Conservation (phyloP, 2,797 vertebrate species). For the Meda fulgida region DNA sequence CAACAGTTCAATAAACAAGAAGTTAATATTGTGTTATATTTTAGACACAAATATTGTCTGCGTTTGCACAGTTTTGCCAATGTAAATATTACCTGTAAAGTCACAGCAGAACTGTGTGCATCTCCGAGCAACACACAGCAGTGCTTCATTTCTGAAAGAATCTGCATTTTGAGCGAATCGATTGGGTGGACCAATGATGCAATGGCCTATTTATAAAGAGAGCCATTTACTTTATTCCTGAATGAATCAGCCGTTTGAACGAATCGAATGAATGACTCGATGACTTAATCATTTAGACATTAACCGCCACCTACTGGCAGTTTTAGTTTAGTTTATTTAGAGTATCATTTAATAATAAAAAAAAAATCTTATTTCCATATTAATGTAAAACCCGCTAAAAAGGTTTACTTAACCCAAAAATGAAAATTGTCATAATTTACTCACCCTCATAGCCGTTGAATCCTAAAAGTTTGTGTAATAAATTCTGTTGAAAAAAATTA, state of each 20-base stretch:
- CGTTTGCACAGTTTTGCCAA: neutral
- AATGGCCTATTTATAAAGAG: neutral
- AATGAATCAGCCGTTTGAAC: too few relatives aligned
- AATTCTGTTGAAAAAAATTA: too few relatives aligned
- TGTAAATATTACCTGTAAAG: too few relatives aligned
- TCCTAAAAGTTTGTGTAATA: too few relatives aligned
- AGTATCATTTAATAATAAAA: too few relatives aligned
- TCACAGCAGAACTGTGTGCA: neutral
- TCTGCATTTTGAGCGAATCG: neutral
- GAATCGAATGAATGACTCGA: neutral
- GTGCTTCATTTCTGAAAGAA: neutral
- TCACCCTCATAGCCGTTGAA: too few relatives aligned
- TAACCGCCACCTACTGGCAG: neutral
- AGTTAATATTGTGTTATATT: neutral
- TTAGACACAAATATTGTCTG: neutral
- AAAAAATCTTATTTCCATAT: too few relatives aligned
- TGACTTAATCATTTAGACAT: neutral
- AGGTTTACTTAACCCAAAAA: neutral
- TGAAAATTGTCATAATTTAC: too few relatives aligned
- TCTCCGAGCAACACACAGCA: neutral
- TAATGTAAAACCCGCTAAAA: neutral
- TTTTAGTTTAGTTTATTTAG: neutral
- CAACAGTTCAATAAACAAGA: neutral
- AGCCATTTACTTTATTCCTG: neutral
- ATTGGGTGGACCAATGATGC: neutral